Conservation (phyloP, 2,797 vertebrate species). For the Arrhamphus sclerolepis region DNA sequence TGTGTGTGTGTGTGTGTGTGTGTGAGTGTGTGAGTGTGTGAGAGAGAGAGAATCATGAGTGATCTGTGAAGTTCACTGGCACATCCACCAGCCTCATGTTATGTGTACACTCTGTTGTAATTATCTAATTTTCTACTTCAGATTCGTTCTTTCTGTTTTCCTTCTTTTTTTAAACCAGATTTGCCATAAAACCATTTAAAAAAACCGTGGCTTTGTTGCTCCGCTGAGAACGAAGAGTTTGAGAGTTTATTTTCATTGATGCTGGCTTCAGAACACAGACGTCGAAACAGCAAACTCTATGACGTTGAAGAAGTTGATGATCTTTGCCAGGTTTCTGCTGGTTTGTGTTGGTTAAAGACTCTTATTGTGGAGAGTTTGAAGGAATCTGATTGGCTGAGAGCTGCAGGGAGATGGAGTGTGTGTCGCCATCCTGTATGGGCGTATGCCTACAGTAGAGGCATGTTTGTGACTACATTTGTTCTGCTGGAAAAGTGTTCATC, state of each 20-base stretch:
- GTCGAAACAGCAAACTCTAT: background rate
- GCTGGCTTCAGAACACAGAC: too few relatives aligned
- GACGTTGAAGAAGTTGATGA: background rate
- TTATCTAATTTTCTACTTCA: too few relatives aligned
- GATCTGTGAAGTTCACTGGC: too few relatives aligned
- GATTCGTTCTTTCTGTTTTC: too few relatives aligned
- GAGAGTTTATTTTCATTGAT: too few relatives aligned
- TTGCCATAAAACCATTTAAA: too few relatives aligned
- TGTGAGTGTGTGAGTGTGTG: background rate
- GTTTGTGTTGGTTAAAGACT: background rate
- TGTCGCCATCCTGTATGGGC: slow-evolving; percentile 2
- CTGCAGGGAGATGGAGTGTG: slow-evolving; percentile 25
- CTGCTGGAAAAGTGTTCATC: background rate
- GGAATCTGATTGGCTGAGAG: slow-evolving; percentile 43
- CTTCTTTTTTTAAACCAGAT: background rate
- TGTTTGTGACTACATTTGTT: background rate
- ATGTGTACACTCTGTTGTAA: too few relatives aligned
- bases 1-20: background rate
- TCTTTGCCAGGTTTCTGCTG: slow-evolving; percentile 3
- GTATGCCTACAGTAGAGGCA: background rate
- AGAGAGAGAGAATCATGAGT: too few relatives aligned
- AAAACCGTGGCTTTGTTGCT: background rate
- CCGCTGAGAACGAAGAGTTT: too few relatives aligned
- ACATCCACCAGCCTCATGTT: too few relatives aligned
- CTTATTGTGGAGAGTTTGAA: slow-evolving; percentile 35